A percentile compares a stretch with the other conserved stretches of the same genome.
Evolutionary conservation across 23 tunicate genomes (phyloP).

Genomic region (Halocynthia roretzi): DNA sequence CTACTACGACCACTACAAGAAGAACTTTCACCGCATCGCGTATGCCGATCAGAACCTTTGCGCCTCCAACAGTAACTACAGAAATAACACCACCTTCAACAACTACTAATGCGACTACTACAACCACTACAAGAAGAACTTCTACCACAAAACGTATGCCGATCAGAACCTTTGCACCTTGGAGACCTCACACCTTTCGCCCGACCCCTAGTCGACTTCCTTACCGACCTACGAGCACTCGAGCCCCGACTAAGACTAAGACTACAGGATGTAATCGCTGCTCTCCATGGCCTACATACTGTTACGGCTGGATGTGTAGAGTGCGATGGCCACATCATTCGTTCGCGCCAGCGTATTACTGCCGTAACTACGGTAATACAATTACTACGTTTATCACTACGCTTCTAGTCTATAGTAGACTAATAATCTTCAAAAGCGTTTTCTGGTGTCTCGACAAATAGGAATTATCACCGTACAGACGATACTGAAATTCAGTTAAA

Average conservation of each 20-base stretch:
- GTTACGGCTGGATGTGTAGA: constrained; percentile 7
- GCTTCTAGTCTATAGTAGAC: too few relatives aligned
- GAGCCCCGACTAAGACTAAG: not conserved
- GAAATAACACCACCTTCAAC: not conserved
- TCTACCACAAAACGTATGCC: not conserved
- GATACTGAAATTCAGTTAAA: not conserved
- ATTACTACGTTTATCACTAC: too few relatives aligned
- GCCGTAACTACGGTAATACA: not conserved
- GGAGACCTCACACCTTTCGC: too few relatives aligned
- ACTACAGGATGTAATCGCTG: not conserved
- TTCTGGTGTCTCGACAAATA: too few relatives aligned
- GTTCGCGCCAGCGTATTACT: not conserved
- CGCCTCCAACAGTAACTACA: too few relatives aligned
- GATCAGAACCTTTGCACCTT: too few relatives aligned
- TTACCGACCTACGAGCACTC: not conserved
- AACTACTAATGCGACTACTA: not conserved
- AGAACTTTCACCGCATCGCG: not conserved
- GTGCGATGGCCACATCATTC: not conserved
- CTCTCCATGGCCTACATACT: not conserved
- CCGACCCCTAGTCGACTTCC: not conserved
- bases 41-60: not conserved
- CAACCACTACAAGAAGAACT: not conserved
- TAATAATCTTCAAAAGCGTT: too few relatives aligned
- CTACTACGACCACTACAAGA: constrained; percentile 2
- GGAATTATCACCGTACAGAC: not conserved